Percentiles rank a stretch among this genome's conserved stretches.
These are phyloP conservation scores for Acromyrmex echinatior DNA, from an alignment of 1,140 invertebrate species.

Conservation along the genomic window DNA sequence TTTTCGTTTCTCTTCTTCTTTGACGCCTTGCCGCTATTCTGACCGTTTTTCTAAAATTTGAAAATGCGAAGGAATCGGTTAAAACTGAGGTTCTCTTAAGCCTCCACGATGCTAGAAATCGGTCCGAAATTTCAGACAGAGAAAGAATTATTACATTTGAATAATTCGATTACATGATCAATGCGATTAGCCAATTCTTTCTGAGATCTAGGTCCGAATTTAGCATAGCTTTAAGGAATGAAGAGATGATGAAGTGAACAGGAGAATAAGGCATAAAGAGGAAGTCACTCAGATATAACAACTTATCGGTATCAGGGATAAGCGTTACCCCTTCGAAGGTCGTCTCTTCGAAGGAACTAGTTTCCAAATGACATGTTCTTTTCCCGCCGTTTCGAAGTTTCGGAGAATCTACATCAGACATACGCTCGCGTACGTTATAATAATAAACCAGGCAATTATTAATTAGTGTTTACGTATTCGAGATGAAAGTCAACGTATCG, in stretches of 20 bases:
- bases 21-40: constrained; percentile 42
- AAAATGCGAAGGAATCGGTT: not conserved
- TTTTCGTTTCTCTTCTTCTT: constrained; percentile 3
- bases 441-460: constrained; percentile 15
- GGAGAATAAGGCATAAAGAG: not conserved
- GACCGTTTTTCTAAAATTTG: constrained; percentile 60
- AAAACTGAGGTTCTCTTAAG: not conserved
- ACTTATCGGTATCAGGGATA: not conserved
- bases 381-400: constrained; percentile 10
- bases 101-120: too few relatives aligned
- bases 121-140: too few relatives aligned
- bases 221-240: too few relatives aligned
- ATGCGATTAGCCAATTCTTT: too few relatives aligned
- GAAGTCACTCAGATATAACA: not conserved
- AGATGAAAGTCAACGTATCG: constrained; percentile 9
- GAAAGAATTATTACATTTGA: too few relatives aligned
- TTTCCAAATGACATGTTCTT: not conserved
- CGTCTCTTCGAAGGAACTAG: not conserved
- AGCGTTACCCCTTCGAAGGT: not conserved
- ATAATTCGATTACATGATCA: too few relatives aligned
- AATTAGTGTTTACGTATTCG: constrained; percentile 13
- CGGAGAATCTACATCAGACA: not conserved
- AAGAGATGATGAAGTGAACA: not conserved
- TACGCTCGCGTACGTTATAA: not conserved
- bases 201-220: too few relatives aligned